Percentiles rank a stretch among this genome's conserved stretches.
Conservation (phyloP, 2,888 invertebrate genomes). For the Ochlodes sylvanus region DNA sequence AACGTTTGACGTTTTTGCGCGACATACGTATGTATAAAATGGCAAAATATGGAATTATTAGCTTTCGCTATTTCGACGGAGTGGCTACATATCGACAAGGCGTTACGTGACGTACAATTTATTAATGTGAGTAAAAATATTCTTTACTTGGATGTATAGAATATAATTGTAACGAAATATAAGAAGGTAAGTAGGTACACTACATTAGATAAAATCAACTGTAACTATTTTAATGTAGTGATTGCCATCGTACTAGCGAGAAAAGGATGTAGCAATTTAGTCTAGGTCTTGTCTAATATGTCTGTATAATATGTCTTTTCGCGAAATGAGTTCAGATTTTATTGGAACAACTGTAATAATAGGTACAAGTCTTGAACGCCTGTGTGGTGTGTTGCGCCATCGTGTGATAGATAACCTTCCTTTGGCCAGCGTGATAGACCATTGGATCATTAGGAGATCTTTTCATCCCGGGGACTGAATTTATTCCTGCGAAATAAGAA, state of each 20-base stretch:
- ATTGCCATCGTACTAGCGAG: background rate
- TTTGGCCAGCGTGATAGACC: too few species aligned
- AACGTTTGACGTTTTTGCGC: conserved; percentile 84
- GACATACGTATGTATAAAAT: conserved; percentile 75
- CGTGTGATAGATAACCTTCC: too few species aligned
- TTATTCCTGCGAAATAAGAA: too few species aligned
- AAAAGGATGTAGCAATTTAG: conserved; percentile 10
- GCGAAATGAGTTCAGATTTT: background rate
- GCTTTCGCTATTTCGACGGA: conserved; percentile 47
- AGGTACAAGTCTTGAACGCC: too few species aligned
- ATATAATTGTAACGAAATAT: too few species aligned
- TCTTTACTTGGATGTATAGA: background rate
- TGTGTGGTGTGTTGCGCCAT: too few species aligned
- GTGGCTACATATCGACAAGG: conserved; percentile 16
- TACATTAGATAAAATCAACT: too few species aligned
- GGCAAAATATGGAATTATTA: conserved; percentile 75
- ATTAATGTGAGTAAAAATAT: conserved; percentile 2
- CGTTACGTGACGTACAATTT: conserved; percentile 13
- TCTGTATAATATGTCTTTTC: too few species aligned
- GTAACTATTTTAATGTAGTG: too few species aligned
- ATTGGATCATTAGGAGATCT: too few species aligned
- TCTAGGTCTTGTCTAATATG: background rate
- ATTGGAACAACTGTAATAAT: background rate
- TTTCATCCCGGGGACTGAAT: too few species aligned
- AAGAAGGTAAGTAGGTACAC: too few species aligned